Conservation (phyloP, 2,113 vertebrate genomes). For the Bucco capensis region DNA sequence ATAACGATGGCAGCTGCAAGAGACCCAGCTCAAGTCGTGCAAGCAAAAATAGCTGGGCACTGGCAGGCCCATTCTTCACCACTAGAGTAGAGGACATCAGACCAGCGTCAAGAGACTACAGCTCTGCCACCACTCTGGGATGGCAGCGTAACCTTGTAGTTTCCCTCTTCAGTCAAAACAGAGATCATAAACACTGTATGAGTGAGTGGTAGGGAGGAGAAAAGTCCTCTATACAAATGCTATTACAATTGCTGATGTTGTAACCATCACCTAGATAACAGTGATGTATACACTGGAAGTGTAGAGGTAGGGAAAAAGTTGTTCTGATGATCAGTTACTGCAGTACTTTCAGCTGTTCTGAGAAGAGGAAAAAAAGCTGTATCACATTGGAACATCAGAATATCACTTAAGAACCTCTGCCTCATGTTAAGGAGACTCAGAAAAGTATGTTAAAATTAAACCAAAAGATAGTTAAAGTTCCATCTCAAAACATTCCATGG, state of each 20-base stretch:
- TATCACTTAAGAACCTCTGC: background rate
- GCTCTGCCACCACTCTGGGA: background rate
- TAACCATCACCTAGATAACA: background rate
- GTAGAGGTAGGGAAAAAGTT: background rate
- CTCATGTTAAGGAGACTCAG: background rate
- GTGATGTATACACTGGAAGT: background rate
- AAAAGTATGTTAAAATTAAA: background rate
- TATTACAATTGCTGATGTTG: background rate
- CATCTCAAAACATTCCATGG: background rate
- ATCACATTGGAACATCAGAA: background rate
- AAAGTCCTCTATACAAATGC: background rate
- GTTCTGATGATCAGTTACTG: background rate
- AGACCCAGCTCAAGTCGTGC: background rate
- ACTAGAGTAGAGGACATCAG: background rate
- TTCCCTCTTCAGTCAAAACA: background rate
- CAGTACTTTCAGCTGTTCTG: background rate
- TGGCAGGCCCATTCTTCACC: background rate
- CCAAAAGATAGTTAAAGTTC: background rate
- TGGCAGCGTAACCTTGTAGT: background rate
- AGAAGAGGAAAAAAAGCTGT: background rate
- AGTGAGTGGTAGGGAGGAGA: background rate
- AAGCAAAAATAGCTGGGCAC: background rate
- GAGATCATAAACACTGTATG: background rate
- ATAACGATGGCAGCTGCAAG: background rate
- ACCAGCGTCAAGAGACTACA: no score